These are phyloP conservation scores for Polylopha cassiicola DNA, from an alignment of 2,888 invertebrate species.

Conservation along the genomic window DNA sequence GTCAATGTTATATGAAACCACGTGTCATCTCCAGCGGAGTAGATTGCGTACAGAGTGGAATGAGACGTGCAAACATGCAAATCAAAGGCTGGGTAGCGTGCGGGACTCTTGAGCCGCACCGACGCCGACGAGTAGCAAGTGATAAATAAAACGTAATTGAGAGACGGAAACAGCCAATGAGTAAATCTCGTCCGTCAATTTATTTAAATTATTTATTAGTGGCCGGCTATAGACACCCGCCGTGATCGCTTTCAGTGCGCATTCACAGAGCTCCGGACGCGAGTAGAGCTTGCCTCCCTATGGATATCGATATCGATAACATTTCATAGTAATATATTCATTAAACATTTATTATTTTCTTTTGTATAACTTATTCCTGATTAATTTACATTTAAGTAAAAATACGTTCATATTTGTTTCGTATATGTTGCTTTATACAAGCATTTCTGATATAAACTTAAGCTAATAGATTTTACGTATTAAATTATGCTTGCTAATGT, in stretches of 20 bases:
- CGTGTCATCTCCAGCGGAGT: constrained; percentile 7
- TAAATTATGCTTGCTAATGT: too few relatives aligned
- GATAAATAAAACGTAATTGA: constrained; percentile 77
- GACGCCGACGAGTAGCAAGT: constrained; percentile 68
- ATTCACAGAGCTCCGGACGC: constrained; percentile 68
- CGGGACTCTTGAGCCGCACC: constrained; percentile 51
- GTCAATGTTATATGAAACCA: too few relatives aligned
- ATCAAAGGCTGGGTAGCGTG: constrained; percentile 34
- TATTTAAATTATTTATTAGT: constrained; percentile 78
- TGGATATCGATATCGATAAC: constrained; percentile 36
- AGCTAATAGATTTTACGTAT: too few relatives aligned
- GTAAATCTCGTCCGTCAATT: constrained; percentile 78
- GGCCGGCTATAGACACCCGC: constrained; percentile 74
- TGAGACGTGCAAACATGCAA: constrained; percentile 26
- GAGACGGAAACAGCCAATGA: constrained; percentile 76
- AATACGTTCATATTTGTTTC: too few relatives aligned
- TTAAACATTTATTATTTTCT: background rate
- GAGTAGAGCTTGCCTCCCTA: constrained; percentile 39
- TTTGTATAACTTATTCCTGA: too few relatives aligned
- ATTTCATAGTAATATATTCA: background rate
- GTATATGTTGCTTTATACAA: too few relatives aligned
- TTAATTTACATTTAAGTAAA: too few relatives aligned
- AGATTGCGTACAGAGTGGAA: constrained; percentile 13
- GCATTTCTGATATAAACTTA: too few relatives aligned
- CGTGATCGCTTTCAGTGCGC: constrained; percentile 66